A percentile compares a stretch with the other conserved stretches of the same genome.
These are phyloP conservation scores for Corythornis cristatus DNA, from an alignment of 2,113 vertebrate species.

Conservation along the genomic window DNA sequence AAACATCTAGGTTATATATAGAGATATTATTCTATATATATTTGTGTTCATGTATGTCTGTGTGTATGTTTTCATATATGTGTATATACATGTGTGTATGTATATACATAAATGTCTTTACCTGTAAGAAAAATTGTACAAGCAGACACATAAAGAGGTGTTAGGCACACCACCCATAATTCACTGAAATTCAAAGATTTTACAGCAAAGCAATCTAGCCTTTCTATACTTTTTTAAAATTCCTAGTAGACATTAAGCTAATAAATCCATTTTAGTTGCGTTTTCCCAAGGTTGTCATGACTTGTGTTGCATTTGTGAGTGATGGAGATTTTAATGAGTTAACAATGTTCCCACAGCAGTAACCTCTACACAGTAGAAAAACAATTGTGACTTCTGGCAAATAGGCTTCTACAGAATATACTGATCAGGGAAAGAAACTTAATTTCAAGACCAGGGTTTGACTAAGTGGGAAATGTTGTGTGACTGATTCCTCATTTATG, in stretches of 20 bases:
- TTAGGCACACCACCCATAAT: background rate
- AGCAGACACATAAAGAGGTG: background rate
- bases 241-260: background rate
- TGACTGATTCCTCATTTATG: background rate
- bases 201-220: background rate
- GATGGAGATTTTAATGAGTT: background rate
- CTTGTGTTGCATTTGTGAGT: background rate
- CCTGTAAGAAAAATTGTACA: constrained; percentile 1
- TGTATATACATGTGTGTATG: background rate
- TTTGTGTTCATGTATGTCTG: background rate
- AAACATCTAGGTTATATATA: constrained; percentile 14
- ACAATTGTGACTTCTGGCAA: background rate
- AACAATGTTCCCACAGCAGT: background rate
- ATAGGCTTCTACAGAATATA: background rate
- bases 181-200: background rate
- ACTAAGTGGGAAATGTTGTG: background rate
- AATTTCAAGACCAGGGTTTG: background rate
- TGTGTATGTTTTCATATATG: background rate
- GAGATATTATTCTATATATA: constrained; percentile 49
- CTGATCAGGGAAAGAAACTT: background rate
- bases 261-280: background rate
- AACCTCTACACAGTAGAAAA: background rate
- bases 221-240: background rate
- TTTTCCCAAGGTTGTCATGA: background rate
- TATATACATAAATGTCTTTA: background rate